A percentile compares a stretch with the other conserved stretches of the same genome.
Conservation (phyloP, 2,113 vertebrate genomes). For the Centropristis striata region DNA sequence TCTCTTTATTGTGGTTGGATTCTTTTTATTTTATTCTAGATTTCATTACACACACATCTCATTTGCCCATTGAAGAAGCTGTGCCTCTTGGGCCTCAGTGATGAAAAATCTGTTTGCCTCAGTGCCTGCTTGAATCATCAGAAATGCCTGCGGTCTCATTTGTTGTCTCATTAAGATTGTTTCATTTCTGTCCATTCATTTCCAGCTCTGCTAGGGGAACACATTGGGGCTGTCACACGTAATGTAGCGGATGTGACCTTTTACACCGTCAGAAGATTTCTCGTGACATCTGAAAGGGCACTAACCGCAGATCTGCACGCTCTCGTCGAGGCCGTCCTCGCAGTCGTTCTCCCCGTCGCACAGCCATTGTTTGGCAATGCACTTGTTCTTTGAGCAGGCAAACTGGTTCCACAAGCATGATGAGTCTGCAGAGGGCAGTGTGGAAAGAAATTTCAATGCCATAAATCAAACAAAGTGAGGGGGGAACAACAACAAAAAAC, state of each 20-base stretch:
- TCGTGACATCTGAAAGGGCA: constrained; percentile 39
- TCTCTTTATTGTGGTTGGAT: constrained; percentile 59
- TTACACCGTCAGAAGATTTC: constrained; percentile 10
- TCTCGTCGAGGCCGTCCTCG: constrained; percentile 94
- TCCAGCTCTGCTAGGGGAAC: constrained; percentile 24
- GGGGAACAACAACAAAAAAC: constrained; percentile 51
- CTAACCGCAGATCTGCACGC: constrained; percentile 92
- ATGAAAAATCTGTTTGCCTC: constrained; percentile 75
- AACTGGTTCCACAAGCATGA: constrained; percentile 98
- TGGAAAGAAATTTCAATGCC: constrained; percentile 43
- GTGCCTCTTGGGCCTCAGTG: constrained; percentile 55
- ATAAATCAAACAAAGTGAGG: constrained; percentile 70
- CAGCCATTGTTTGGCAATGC: constrained; percentile 96
- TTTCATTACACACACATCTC: constrained; percentile 70
- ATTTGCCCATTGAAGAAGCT: constrained; percentile 65
- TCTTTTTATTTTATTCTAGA: constrained; percentile 59
- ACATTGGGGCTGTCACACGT: constrained; percentile 6
- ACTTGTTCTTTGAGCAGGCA: constrained; percentile 96
- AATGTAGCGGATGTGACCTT: constrained; percentile 36
- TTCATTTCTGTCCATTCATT: constrained; percentile 47
- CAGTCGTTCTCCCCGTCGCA: constrained; percentile 98
- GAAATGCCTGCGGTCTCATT: constrained; percentile 60
- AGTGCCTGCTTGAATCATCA: constrained; percentile 62
- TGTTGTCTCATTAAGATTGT: constrained; percentile 69
- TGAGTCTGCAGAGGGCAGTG: constrained; percentile 86